phyloP scores from a whole-genome alignment of 1,140 invertebrate genomes.

The Leptopilina clavipes region DNA sequence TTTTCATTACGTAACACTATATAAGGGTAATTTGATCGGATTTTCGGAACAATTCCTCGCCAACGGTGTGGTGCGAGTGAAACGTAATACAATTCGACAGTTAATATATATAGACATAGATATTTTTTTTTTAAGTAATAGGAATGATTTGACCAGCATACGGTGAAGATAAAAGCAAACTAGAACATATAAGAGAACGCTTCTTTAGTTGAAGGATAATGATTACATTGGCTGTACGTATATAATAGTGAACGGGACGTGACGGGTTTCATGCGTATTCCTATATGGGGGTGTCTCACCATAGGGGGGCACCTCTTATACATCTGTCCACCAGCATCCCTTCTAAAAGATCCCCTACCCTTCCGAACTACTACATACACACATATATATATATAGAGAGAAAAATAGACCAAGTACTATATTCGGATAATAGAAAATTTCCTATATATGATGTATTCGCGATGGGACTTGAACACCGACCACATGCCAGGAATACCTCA shows the following conservation, averaged over 20 bases:
- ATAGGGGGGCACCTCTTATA: conserved; percentile 67
- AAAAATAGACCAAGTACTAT: conserved; percentile 54
- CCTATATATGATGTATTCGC: conserved; percentile 50
- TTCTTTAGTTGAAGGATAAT: conserved; percentile 16
- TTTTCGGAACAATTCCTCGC: not conserved
- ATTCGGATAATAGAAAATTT: conserved; percentile 17
- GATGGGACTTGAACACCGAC: conserved; percentile 56
- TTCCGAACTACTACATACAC: conserved; percentile 49
- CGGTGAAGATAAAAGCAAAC: not conserved
- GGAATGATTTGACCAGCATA: conserved; percentile 19
- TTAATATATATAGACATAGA: not conserved
- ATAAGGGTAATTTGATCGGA: not conserved
- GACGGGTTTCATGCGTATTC: conserved; percentile 46
- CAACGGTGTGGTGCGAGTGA: not conserved
- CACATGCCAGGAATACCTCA: conserved; percentile 64
- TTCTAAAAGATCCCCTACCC: conserved; percentile 50
- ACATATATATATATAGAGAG: not conserved
- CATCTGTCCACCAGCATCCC: conserved; percentile 73
- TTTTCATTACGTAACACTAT: not conserved
- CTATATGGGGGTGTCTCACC: conserved; percentile 59
- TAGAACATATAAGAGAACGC: not conserved
- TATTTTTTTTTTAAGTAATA: not conserved
- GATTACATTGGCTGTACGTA: conserved; percentile 12
- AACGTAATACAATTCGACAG: not conserved
- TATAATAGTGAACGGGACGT: not conserved